Percentiles rank a stretch among this genome's conserved stretches.
Evolutionary conservation across 2,113 vertebrate genomes (phyloP).

Genomic region (Columbina picui): DNA sequence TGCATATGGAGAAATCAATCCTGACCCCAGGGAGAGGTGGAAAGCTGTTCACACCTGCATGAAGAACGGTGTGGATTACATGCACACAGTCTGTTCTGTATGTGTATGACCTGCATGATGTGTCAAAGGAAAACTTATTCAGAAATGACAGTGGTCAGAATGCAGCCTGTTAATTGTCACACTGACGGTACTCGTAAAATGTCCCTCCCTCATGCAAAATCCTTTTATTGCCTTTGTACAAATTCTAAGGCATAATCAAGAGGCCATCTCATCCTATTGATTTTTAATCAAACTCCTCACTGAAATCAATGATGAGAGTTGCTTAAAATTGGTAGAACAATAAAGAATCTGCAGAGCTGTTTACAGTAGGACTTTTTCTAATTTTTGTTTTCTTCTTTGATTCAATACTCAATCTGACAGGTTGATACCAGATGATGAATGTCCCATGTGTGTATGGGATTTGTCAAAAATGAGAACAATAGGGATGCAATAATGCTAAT

Average conservation of each 20-base stretch:
- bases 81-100: neutral
- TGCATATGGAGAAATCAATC: neutral
- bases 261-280: neutral
- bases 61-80: neutral
- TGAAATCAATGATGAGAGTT: neutral
- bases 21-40: neutral
- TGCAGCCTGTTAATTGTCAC: neutral
- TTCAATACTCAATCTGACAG: neutral
- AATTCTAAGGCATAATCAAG: neutral
- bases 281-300: neutral
- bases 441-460: neutral
- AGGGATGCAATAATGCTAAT: neutral
- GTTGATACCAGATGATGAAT: neutral
- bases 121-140: neutral
- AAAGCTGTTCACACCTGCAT: neutral
- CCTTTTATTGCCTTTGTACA: neutral
- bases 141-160: neutral
- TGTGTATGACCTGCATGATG: neutral
- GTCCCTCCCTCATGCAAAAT: neutral
- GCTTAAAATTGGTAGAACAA: neutral
- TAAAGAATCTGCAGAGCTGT: neutral
- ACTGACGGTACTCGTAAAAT: neutral
- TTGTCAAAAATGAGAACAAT: neutral
- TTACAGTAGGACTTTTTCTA: neutral
- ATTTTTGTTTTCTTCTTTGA: conserved; percentile 9